Conservation (phyloP, 1,140 invertebrate species). For the Armadillidium nasatum region DNA sequence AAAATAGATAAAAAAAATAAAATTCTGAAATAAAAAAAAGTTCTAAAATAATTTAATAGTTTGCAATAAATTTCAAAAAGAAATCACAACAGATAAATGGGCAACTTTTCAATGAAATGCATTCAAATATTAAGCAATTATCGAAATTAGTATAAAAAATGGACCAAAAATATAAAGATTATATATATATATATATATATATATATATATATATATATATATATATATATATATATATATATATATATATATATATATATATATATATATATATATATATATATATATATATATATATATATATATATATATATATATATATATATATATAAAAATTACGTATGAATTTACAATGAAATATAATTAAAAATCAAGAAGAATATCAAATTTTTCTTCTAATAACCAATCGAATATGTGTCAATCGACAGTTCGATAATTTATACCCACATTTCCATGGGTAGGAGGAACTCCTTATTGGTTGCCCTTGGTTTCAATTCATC, state of each 20-base stretch:
- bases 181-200: background rate
- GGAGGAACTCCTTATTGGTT: conserved; percentile 18
- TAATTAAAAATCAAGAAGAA: no score
- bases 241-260: background rate
- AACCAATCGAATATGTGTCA: no score
- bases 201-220: no score
- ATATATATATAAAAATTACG: background rate
- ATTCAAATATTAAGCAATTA: background rate
- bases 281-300: conserved; percentile 6
- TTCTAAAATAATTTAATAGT: background rate
- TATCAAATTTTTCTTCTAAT: no score
- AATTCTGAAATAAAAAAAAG: background rate
- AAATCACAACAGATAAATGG: no score
- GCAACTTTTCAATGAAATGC: no score
- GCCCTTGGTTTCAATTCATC: conserved; percentile 19
- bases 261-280: no score
- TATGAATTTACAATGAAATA: background rate
- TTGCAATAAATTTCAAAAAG: background rate
- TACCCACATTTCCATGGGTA: conserved; percentile 24
- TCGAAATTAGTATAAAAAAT: background rate
- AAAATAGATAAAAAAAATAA: background rate
- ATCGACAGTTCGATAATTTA: background rate
- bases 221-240: background rate
- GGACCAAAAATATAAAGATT: background rate
- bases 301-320: background rate